A percentile compares a stretch with the other conserved stretches of the same genome.
phyloP scores from a whole-genome alignment of 2,888 invertebrate species.

The Kuschelorhynchus macadamiae region DNA sequence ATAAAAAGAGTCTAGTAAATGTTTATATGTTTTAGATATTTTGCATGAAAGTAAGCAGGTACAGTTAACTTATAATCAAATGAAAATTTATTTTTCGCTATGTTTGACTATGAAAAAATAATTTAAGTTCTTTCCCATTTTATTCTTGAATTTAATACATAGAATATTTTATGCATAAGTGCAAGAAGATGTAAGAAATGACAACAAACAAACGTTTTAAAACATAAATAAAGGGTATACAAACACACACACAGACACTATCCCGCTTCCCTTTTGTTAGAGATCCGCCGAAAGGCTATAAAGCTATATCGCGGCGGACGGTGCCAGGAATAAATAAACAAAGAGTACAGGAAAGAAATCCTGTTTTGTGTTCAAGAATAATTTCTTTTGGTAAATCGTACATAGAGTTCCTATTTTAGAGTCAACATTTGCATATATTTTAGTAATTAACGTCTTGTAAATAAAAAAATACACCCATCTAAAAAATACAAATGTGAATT shows the following conservation, averaged over 20 bases:
- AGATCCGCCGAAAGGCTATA: neutral
- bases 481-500: no score
- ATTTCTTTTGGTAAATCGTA: no score
- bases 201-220: neutral
- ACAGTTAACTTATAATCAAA: no score
- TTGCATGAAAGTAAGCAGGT: no score
- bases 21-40: no score
- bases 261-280: neutral
- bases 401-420: neutral
- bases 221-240: neutral
- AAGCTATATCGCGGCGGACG: neutral
- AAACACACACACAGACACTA: neutral
- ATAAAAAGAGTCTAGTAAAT: no score
- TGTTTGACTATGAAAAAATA: no score
- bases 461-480: neutral
- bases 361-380: neutral
- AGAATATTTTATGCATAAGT: no score
- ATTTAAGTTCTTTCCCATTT: no score
- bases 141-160: no score
- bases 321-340: neutral
- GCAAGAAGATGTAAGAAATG: neutral
- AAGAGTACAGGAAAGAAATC: neutral
- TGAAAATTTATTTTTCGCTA: no score
- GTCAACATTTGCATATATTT: neutral
- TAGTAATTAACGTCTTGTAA: neutral